These are phyloP conservation scores for Drosophila orena DNA, from an alignment of 1,140 invertebrate species.

Conservation along the genomic window DNA sequence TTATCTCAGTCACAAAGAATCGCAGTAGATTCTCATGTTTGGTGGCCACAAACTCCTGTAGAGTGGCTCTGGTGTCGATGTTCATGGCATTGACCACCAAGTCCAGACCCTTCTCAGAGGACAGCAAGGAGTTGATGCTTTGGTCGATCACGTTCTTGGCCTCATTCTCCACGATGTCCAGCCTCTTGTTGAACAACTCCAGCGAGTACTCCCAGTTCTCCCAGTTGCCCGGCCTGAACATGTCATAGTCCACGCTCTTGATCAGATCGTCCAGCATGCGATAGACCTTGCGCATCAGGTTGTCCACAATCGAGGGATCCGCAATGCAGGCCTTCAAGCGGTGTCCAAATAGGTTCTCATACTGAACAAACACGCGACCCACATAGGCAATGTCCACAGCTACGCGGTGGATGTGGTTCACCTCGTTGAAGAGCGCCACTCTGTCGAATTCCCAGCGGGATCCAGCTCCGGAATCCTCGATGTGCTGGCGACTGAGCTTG, in stretches of 20 bases:
- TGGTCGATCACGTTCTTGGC: constrained; percentile 94
- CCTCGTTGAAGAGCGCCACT: constrained; percentile 91
- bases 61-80: constrained; percentile 90
- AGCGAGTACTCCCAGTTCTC: constrained; percentile 94
- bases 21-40: constrained; percentile 95
- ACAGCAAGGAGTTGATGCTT: constrained; percentile 91
- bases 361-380: constrained; percentile 92
- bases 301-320: constrained; percentile 93
- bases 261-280: constrained; percentile 89
- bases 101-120: constrained; percentile 91
- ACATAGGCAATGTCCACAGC: constrained; percentile 91
- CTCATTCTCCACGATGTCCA: constrained; percentile 91
- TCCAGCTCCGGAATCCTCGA: constrained; percentile 93
- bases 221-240: constrained; percentile 90
- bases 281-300: constrained; percentile 88
- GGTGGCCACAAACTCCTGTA: constrained; percentile 89
- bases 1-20: constrained; percentile 93
- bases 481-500: constrained; percentile 90
- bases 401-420: constrained; percentile 93
- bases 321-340: constrained; percentile 94
- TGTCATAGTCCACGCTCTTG: constrained; percentile 92
- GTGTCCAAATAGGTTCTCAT: constrained; percentile 94
- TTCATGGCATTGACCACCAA: constrained; percentile 92
- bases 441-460: constrained; percentile 96
- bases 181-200: constrained; percentile 90